Percentiles rank a stretch among this genome's conserved stretches.
These are phyloP conservation scores for Eubasilissa regina DNA, from an alignment of 1,140 invertebrate species.

Conservation along the genomic window DNA sequence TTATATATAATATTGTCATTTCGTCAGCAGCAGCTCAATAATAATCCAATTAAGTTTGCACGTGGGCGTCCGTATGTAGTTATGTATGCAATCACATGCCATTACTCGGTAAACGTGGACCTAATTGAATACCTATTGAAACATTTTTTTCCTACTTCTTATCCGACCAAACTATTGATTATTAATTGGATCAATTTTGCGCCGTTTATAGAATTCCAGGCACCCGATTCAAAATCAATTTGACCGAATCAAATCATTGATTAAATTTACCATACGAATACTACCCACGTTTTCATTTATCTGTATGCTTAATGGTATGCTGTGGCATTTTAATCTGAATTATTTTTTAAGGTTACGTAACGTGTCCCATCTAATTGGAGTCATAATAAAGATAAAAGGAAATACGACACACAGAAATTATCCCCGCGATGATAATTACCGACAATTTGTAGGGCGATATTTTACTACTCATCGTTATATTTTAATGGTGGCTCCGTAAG, in stretches of 20 bases:
- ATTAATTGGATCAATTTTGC: conserved; percentile 46
- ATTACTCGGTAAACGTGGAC: not conserved
- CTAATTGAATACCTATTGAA: conserved; percentile 31
- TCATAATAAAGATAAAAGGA: conserved; percentile 2
- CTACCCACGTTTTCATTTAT: conserved; percentile 17
- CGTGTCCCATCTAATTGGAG: conserved; percentile 23
- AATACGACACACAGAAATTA: not conserved
- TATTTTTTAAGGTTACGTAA: not conserved
- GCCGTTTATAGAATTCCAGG: conserved; percentile 36
- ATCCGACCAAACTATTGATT: conserved; percentile 16
- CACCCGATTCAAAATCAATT: conserved; percentile 37
- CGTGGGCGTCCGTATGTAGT: conserved; percentile 17
- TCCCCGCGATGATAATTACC: not conserved
- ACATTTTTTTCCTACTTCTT: conserved; percentile 14
- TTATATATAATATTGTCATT: not conserved
- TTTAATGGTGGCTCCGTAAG: too few species aligned
- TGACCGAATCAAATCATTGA: conserved; percentile 39
- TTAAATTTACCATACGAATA: conserved; percentile 28
- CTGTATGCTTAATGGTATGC: not conserved
- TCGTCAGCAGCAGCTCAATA: not conserved
- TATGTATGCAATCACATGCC: not conserved
- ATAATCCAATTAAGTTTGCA: conserved; percentile 8
- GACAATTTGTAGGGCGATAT: conserved; percentile 1
- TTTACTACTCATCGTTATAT: not conserved
- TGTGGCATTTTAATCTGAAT: conserved; percentile 18